Conservation (phyloP, 2,797 vertebrate genomes). For the Acanthurus tractus region DNA sequence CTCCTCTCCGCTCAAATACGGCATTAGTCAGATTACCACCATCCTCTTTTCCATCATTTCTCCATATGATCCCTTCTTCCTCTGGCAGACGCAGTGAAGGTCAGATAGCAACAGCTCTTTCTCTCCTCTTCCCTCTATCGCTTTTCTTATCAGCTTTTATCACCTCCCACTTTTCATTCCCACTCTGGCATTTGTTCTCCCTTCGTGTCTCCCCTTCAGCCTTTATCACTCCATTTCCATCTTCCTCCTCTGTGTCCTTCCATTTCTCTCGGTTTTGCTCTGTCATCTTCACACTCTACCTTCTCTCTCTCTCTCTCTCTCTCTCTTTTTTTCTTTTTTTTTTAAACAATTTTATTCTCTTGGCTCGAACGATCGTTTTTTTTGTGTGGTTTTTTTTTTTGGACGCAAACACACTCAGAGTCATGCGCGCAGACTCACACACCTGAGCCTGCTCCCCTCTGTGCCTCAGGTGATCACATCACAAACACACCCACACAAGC, state of each 20-base stretch:
- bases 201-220: slow-evolving; percentile 37
- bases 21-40: slow-evolving; percentile 77
- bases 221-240: slow-evolving; percentile 47
- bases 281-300: slow-evolving; percentile 53
- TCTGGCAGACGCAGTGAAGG: slow-evolving; percentile 67
- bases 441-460: slow-evolving; percentile 41
- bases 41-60: slow-evolving; percentile 64
- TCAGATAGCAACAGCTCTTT: slow-evolving; percentile 67
- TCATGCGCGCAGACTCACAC: slow-evolving; percentile 17
- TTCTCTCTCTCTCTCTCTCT: slow-evolving; percentile 2
- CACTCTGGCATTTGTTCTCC: slow-evolving; percentile 50
- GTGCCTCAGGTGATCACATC: slow-evolving; percentile 68
- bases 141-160: slow-evolving; percentile 63
- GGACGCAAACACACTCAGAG: slow-evolving; percentile 5
- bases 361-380: slow-evolving; percentile 20
- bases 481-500: slow-evolving; percentile 62
- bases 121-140: slow-evolving; percentile 50
- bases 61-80: slow-evolving; percentile 64
- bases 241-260: slow-evolving; percentile 21
- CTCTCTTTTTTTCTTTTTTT: background rate
- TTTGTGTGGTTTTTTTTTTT: too few relatives aligned
- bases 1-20: slow-evolving; percentile 65
- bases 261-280: slow-evolving; percentile 47
- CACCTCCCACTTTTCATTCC: slow-evolving; percentile 60
- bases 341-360: slow-evolving; percentile 49